Conservation (phyloP, 92 coral and sea anemone genomes). For the Bergia puertoricense region DNA sequence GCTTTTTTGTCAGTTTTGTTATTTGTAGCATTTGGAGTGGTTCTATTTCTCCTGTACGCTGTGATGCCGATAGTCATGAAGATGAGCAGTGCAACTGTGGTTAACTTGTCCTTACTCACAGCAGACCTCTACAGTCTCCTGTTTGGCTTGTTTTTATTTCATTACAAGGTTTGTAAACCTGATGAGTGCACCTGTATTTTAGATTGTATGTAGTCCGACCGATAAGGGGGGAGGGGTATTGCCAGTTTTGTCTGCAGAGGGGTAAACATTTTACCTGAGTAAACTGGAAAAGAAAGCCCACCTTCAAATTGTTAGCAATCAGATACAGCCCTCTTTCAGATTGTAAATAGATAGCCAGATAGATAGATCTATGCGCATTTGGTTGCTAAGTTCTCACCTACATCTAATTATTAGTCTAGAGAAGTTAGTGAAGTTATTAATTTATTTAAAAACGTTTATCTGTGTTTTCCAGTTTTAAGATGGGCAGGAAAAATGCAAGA, state of each 20-base stretch:
- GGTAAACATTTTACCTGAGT: too few relatives aligned
- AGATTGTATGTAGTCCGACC: too few relatives aligned
- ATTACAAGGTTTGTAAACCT: constrained; percentile 66
- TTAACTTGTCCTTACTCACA: constrained; percentile 85
- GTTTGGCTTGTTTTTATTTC: constrained; percentile 82
- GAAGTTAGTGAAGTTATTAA: too few relatives aligned
- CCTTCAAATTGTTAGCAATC: too few relatives aligned
- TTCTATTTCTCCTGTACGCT: constrained; percentile 73
- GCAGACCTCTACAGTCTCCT: constrained; percentile 91
- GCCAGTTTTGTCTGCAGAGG: too few relatives aligned
- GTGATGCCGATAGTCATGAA: constrained; percentile 75
- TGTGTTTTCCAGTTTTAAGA: too few relatives aligned
- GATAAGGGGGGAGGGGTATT: neutral
- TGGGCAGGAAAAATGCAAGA: too few relatives aligned
- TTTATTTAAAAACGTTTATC: too few relatives aligned
- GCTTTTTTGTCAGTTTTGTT: constrained; percentile 60
- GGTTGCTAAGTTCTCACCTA: too few relatives aligned
- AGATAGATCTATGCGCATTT: too few relatives aligned
- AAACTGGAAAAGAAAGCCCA: neutral
- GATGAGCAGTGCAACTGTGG: constrained; percentile 90
- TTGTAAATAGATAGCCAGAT: neutral
- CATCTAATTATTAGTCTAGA: too few relatives aligned
- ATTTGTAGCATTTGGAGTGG: constrained; percentile 69
- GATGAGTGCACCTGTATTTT: neutral
- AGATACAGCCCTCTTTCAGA: too few relatives aligned